phyloP scores from a whole-genome alignment of 2,797 vertebrate species.

The Arctocebus calabarensis region DNA sequence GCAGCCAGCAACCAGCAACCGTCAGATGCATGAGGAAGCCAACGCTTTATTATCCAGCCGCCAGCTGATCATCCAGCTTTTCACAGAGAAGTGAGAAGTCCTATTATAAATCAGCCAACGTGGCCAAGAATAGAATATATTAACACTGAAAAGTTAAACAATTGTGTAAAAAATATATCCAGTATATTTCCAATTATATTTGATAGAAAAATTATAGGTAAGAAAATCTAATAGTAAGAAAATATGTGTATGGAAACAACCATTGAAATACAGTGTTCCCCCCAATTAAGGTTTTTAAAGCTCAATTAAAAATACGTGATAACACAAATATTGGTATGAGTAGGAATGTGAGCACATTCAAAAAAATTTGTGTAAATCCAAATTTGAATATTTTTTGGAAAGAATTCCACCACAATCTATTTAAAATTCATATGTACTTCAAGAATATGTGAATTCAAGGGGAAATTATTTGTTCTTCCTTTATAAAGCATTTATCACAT shows the following conservation, averaged over 20 bases:
- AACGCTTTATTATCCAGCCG: background rate
- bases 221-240: background rate
- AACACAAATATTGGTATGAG: background rate
- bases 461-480: background rate
- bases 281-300: too few relatives aligned
- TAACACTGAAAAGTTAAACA: background rate
- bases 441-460: background rate
- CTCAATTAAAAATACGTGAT: background rate
- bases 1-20: background rate
- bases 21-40: background rate
- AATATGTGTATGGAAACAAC: background rate
- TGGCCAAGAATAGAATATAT: background rate
- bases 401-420: background rate
- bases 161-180: background rate
- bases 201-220: background rate
- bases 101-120: background rate
- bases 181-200: background rate
- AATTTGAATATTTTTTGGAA: background rate
- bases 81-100: background rate
- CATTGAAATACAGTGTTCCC: too few relatives aligned
- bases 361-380: background rate
- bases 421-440: background rate
- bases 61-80: background rate
- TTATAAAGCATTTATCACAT: background rate
- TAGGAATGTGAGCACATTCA: background rate